These are phyloP conservation scores for Dendrocincla fuliginosa DNA, from an alignment of 2,797 vertebrate genomes.

Conservation along the genomic window DNA sequence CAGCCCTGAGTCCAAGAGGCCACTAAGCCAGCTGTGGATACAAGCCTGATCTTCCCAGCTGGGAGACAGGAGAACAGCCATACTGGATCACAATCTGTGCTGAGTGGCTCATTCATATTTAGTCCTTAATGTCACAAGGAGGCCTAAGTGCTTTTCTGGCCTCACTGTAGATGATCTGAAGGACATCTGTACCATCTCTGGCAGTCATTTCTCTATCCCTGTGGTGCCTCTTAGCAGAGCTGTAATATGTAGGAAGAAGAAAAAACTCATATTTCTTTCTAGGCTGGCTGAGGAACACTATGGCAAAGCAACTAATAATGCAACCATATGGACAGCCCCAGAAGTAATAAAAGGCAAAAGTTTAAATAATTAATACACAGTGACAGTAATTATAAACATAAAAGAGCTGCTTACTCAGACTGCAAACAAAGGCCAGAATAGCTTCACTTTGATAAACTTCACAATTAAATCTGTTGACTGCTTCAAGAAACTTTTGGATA, in stretches of 20 bases:
- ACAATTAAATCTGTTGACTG: accelerated
- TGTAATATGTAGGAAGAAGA: neutral
- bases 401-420: neutral
- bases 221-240: neutral
- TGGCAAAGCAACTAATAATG: neutral
- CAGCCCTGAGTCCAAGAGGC: neutral
- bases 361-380: neutral
- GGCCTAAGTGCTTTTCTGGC: neutral
- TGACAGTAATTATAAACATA: neutral
- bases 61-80: neutral
- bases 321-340: neutral
- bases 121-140: neutral
- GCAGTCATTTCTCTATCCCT: neutral
- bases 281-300: neutral
- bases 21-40: neutral
- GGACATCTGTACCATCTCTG: neutral
- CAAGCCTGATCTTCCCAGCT: neutral
- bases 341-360: neutral
- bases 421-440: neutral
- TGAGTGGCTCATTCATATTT: neutral
- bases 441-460: neutral
- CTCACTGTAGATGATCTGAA: neutral
- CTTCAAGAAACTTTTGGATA: neutral
- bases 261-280: neutral
- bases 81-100: neutral